Percentiles rank a stretch among this genome's conserved stretches.
These are phyloP conservation scores for Karalla daura DNA, from an alignment of 2,797 vertebrate species.

Conservation along the genomic window DNA sequence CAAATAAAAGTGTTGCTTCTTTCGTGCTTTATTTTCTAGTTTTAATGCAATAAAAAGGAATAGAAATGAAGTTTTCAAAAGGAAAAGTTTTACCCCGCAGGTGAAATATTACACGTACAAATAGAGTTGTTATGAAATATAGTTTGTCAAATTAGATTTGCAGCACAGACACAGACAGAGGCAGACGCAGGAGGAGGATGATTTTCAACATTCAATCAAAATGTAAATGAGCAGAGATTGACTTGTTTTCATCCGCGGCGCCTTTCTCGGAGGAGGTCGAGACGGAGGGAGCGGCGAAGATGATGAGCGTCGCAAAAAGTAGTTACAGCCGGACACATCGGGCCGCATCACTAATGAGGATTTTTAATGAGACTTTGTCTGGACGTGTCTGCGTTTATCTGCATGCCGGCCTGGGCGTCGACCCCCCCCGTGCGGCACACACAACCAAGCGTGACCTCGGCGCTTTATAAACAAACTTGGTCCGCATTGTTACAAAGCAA, in stretches of 20 bases:
- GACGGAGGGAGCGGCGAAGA: not conserved
- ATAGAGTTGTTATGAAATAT: not conserved
- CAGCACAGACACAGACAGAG: not conserved
- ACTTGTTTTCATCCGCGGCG: not conserved
- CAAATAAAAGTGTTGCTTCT: not conserved
- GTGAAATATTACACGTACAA: not conserved
- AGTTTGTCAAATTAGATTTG: not conserved
- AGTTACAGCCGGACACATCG: not conserved
- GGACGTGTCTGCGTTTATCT: too few relatives aligned
- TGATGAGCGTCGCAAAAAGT: not conserved
- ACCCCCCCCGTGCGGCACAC: too few relatives aligned
- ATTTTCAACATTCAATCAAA: conserved; percentile 12
- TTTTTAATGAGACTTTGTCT: too few relatives aligned
- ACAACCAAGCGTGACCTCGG: too few relatives aligned
- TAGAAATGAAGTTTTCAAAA: conserved; percentile 4
- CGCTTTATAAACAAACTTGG: too few relatives aligned
- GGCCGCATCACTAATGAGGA: not conserved
- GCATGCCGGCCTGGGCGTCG: too few relatives aligned
- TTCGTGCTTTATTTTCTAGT: not conserved
- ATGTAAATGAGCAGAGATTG: not conserved
- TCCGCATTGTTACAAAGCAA: too few relatives aligned
- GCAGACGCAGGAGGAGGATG: not conserved
- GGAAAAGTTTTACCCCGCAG: not conserved
- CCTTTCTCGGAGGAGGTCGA: not conserved
- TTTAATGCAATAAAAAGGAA: not conserved